These are phyloP conservation scores for Aurelia sp. DNA, from an alignment of 30 jellyfish, hydroid and myxozoan species.

Conservation along the genomic window DNA sequence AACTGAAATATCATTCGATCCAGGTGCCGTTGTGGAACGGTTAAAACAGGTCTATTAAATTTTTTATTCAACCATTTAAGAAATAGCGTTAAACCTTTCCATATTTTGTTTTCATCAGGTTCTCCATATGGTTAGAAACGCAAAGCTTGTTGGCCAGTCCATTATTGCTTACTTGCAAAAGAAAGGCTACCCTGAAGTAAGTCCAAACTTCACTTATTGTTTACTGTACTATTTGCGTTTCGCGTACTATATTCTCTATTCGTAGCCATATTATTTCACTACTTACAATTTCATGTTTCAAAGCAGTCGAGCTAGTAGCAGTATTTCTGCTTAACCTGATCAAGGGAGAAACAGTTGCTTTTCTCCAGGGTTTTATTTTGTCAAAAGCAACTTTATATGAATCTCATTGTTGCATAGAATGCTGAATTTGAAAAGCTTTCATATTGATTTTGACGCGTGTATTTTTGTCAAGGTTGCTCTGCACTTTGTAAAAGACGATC, in stretches of 20 bases:
- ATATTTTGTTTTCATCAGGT: constrained; percentile 34
- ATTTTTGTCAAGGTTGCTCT: constrained; percentile 83
- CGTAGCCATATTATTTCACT: not conserved
- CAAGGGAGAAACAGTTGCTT: not conserved
- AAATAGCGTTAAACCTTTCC: too few relatives aligned
- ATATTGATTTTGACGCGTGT: not conserved
- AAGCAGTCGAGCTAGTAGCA: too few relatives aligned
- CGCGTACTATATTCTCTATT: not conserved
- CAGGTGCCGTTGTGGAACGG: too few relatives aligned
- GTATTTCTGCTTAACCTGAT: too few relatives aligned
- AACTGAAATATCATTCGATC: too few relatives aligned
- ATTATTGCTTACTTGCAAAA: constrained; percentile 90
- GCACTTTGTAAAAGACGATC: constrained; percentile 95
- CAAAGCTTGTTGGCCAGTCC: constrained; percentile 97
- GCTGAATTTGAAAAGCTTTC: not conserved
- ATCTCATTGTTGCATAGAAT: not conserved
- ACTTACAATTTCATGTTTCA: too few relatives aligned
- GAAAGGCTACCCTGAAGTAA: constrained; percentile 98
- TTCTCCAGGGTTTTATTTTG: not conserved
- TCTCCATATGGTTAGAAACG: constrained; percentile 94
- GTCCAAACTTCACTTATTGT: not conserved
- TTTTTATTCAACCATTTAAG: too few relatives aligned
- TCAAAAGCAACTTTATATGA: not conserved
- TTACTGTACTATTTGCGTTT: not conserved
- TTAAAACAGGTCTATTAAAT: too few relatives aligned